Base-by-base conservation (phyloP, 2,888 invertebrate genomes). In the Pachydiplax longipennis region DNA sequence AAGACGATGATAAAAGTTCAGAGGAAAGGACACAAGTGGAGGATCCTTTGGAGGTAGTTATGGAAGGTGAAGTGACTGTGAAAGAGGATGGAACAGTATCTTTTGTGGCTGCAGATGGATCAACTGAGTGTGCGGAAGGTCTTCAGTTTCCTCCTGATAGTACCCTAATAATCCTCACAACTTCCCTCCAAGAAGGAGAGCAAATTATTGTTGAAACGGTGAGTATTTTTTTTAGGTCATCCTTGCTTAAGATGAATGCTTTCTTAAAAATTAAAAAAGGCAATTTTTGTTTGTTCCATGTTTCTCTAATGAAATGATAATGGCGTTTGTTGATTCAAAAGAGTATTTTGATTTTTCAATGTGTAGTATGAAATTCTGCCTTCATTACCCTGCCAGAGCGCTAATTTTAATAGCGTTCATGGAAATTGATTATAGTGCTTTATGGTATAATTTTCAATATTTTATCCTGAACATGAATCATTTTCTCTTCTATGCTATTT, bases 141-240 rank as follows among this genome's bases (percentile, higher is more conserved):
- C 93, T 93, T 92, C 93, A 92, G 61, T 93, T 94, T 2, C 87
- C 87, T 91, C 92, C 94, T 3, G 93, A 93, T 40, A 93, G 94
- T 92, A 94, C 94, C 25, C 93, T 94, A n/a, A 94, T 94, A 91
- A 94, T 94, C 92, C 92, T 94, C 90, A 93, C 94, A 48, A 93
- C 93, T 73, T 93, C 93, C 92, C 92, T 94, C 22, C 93, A 93
- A 87, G 93, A 93, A 61, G 92, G 92, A 87, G 92, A 92, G 91
- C 93, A 93, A 92, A 93, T 94, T 82, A 93, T 94, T 73, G 93
- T 94, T 44, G 93, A 93, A 92, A 92, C 93, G 48, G 93, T 93
- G 91, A 91, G 92, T 92, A 25, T 13, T 90, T 22, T 44, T 31
- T 10, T 90, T 80, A 13, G 12, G 22, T 40, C 48, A 8, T 25